Conservation (phyloP, 2,113 vertebrate species). For the Lamprologus lemairii region DNA sequence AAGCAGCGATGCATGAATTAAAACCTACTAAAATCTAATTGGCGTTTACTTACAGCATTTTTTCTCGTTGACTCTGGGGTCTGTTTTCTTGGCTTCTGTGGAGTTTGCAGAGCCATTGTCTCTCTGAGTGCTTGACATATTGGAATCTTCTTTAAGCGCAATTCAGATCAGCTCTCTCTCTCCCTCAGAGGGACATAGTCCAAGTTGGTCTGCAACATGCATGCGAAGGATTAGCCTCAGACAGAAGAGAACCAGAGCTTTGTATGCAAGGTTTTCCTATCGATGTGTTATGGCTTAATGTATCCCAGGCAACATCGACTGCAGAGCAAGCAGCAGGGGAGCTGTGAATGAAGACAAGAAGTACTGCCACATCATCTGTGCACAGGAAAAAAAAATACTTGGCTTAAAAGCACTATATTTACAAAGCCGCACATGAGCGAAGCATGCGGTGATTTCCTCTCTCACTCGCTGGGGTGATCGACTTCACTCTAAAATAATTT, state of each 20-base stretch:
- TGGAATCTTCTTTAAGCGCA: background rate
- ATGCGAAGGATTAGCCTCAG: background rate
- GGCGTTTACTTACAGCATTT: constrained; percentile 72
- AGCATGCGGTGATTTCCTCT: background rate
- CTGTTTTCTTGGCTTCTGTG: constrained; percentile 58
- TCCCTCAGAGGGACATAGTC: background rate
- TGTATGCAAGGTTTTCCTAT: background rate
- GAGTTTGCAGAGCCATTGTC: constrained; percentile 39
- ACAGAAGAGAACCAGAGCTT: background rate
- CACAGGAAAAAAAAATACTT: background rate
- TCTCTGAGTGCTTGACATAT: constrained; percentile 41
- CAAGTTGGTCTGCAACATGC: background rate
- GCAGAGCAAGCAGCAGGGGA: background rate
- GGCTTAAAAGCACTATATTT: background rate
- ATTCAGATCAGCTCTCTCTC: background rate
- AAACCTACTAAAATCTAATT: background rate
- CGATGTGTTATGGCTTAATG: background rate
- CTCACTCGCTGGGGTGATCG: background rate
- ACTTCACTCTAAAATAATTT: background rate
- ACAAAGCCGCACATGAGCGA: background rate
- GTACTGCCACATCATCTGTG: constrained; percentile 29
- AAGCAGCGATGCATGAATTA: background rate
- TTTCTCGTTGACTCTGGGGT: constrained; percentile 65
- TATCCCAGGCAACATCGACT: background rate
- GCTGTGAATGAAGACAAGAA: background rate